Evolutionary conservation across 2,888 invertebrate species (phyloP).

Genomic region (Drosophila siamana): DNA sequence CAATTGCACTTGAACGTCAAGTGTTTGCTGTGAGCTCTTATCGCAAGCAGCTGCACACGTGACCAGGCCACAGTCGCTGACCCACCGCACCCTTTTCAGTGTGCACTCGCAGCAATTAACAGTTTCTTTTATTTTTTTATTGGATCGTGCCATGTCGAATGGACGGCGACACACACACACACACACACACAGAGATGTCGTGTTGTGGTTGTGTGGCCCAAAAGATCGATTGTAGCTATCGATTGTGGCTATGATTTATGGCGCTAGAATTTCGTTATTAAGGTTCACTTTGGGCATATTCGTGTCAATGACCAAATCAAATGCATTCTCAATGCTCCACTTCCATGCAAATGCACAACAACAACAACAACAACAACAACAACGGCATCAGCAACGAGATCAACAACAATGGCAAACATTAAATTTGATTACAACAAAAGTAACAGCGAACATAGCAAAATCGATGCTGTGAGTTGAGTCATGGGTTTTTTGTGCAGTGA

Average conservation of each 20-base stretch:
- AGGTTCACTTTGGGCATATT: slow-evolving; percentile 55
- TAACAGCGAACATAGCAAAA: slow-evolving; percentile 33
- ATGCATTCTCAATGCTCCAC: slow-evolving; percentile 62
- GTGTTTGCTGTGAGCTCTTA: slow-evolving; percentile 55
- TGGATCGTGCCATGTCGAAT: slow-evolving; percentile 65
- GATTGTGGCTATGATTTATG: slow-evolving; percentile 77
- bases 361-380: slow-evolving; percentile 46
- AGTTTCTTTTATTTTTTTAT: slow-evolving; percentile 18
- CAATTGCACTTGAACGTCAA: slow-evolving; percentile 63
- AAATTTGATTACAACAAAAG: slow-evolving; percentile 64
- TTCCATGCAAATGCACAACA: slow-evolving; percentile 64
- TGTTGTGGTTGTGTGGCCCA: slow-evolving; percentile 44
- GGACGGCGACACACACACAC: slow-evolving; percentile 14
- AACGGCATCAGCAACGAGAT: slow-evolving; percentile 29
- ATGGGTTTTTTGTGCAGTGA: slow-evolving; percentile 37
- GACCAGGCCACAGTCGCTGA: slow-evolving; percentile 53
- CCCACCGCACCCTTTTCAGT: slow-evolving; percentile 71
- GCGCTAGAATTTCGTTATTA: slow-evolving; percentile 56
- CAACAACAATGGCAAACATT: slow-evolving; percentile 45
- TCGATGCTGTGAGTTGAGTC: slow-evolving; percentile 46
- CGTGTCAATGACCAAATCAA: slow-evolving; percentile 77
- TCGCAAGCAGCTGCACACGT: slow-evolving; percentile 72
- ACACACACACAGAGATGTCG: slow-evolving; percentile 22
- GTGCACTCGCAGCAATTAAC: slow-evolving; percentile 40
- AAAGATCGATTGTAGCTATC: slow-evolving; percentile 74